Conservation (phyloP, 2,113 vertebrate species). For the Psettodes erumei region DNA sequence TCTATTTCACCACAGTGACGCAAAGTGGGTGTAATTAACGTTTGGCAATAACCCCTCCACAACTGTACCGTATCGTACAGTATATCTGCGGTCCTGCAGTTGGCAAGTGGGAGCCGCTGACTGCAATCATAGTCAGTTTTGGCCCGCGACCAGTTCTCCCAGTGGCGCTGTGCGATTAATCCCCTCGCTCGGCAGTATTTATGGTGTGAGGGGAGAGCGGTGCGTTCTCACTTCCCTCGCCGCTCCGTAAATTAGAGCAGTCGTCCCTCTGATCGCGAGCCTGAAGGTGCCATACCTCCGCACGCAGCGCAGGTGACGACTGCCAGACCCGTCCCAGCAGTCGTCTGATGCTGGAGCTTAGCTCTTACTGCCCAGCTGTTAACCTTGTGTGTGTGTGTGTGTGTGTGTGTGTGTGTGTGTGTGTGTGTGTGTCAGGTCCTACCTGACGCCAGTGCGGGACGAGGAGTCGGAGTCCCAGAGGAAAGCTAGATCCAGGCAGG, state of each 20-base stretch:
- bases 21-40: no score
- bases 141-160: background rate
- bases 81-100: background rate
- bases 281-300: background rate
- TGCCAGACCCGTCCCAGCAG: background rate
- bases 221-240: background rate
- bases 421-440: conserved; percentile 84
- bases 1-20: background rate
- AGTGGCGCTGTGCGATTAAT: background rate
- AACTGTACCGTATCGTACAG: background rate
- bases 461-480: conserved; percentile 99
- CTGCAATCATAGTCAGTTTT: background rate
- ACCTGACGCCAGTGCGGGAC: conserved; percentile 98
- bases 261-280: background rate
- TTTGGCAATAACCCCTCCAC: conserved; percentile 5
- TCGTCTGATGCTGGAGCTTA: background rate
- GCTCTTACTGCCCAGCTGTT: background rate
- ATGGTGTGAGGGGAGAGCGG: background rate
- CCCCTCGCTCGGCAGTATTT: background rate
- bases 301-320: background rate
- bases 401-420: no score
- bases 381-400: background rate
- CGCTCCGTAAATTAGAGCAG: background rate
- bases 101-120: background rate
- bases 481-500: conserved; percentile 98